Conservation (phyloP, 2,113 vertebrate species). For the Xiphophorus couchianus region DNA sequence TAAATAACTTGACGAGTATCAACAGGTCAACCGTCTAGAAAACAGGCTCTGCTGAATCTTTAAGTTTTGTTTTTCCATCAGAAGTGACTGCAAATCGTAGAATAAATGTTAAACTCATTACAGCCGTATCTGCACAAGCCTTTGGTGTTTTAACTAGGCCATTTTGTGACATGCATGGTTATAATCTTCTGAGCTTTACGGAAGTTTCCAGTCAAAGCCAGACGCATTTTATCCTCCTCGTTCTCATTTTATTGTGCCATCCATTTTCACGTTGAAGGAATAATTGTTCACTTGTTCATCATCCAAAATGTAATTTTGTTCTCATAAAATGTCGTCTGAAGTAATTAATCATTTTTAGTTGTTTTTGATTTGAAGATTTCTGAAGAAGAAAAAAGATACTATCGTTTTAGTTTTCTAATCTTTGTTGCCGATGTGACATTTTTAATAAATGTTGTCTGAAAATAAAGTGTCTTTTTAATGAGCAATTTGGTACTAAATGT, state of each 20-base stretch:
- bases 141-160: slow-evolving; percentile 48
- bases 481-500: slow-evolving; percentile 30
- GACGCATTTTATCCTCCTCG: slow-evolving; percentile 14
- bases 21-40: slow-evolving; percentile 24
- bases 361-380: background rate
- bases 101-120: slow-evolving; percentile 17
- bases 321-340: background rate
- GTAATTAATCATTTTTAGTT: background rate
- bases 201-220: slow-evolving; percentile 12
- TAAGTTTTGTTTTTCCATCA: slow-evolving; percentile 32
- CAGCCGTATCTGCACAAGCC: slow-evolving; percentile 47
- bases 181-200: slow-evolving; percentile 11
- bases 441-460: slow-evolving; percentile 44
- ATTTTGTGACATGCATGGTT: slow-evolving; percentile 47
- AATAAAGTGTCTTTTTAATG: slow-evolving; percentile 20
- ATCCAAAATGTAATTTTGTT: slow-evolving; percentile 7
- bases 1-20: slow-evolving; percentile 26
- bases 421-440: slow-evolving; percentile 46
- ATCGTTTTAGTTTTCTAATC: slow-evolving; percentile 22
- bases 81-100: slow-evolving; percentile 47
- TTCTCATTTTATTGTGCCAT: slow-evolving; percentile 26
- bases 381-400: background rate
- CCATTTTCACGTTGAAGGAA: slow-evolving; percentile 32
- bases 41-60: slow-evolving; percentile 33
- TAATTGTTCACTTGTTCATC: background rate